Conservation (phyloP, 1,140 invertebrate species). For the Daktulosphaira vitifoliae region DNA sequence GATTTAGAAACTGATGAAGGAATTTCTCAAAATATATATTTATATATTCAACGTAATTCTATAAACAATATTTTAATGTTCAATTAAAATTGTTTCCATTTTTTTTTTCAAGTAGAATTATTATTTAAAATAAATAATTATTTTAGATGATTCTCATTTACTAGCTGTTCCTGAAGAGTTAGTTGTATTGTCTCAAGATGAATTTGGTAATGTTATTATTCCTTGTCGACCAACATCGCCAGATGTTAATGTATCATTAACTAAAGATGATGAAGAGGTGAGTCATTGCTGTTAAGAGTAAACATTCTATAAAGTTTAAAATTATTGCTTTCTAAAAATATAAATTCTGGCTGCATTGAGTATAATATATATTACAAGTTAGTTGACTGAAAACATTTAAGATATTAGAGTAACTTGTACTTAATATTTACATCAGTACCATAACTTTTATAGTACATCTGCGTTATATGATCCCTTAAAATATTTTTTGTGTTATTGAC, state of each 20-base stretch:
- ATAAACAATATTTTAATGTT: neutral
- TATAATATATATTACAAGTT: too few species aligned
- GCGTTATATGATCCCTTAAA: too few species aligned
- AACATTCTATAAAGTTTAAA: neutral
- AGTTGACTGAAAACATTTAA: too few species aligned
- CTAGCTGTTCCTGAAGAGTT: constrained; percentile 29
- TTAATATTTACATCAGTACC: too few species aligned
- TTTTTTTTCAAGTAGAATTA: neutral
- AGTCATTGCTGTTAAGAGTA: neutral
- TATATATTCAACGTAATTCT: constrained; percentile 18
- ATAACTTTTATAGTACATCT: too few species aligned
- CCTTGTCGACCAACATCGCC: constrained; percentile 62
- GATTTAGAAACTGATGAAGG: constrained; percentile 1
- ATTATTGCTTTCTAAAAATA: neutral
- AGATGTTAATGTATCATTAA: constrained; percentile 50
- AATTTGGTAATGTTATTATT: constrained; percentile 46
- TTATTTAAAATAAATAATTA: neutral
- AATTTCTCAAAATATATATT: constrained; percentile 10
- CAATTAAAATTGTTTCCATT: neutral
- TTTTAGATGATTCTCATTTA: constrained; percentile 34
- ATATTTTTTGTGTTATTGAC: too few species aligned
- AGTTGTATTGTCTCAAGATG: constrained; percentile 19
- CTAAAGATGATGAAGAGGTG: constrained; percentile 31
- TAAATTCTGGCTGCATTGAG: too few species aligned
- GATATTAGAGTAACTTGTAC: too few species aligned